Base-by-base conservation (phyloP, 1,140 invertebrate genomes). In the Theocolax elegans region DNA sequence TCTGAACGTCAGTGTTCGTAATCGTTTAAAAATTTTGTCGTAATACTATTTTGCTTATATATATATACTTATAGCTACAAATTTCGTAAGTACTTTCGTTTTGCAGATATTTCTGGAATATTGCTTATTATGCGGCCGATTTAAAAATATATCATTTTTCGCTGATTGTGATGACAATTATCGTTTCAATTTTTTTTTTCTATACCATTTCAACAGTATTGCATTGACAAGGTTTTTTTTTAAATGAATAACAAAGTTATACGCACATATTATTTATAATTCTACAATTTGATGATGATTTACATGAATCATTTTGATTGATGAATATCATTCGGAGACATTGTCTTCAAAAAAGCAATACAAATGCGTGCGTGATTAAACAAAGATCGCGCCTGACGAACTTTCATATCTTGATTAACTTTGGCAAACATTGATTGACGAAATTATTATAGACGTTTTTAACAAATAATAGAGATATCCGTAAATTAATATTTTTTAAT, bases 171-270 rank as follows among this genome's bases (percentile, higher is more conserved):
- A n/a, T 17, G 25, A 7, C 4, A 35, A 10, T 59, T 59, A 59
- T 59, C 56, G 25, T 25, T 59, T 59, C 6, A 38, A 35, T 38
- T 56, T 54, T 56, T 51, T 19, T 54, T 40, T 40, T 58, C 21
- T 44, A 1, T 8, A 9, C n/a, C n/a, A 9, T 15, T 44, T 59
- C 56, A 40, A 59, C 38, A 59, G 10, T 27, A 59, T 27, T 59
- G 23, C 13, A 15, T 44, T n/a, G 27, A 23, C 23, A 23, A 13
- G 27, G 23, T 44, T 59, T 59, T 44, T 48, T 17, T 48, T 19
- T 48, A 48, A n/a, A n/a, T n/a, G n/a, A n/a, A n/a, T n/a, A n/a
- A n/a, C n/a, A n/a, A n/a, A n/a, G n/a, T n/a, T n/a, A n/a, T n/a
- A n/a, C n/a, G n/a, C n/a, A n/a, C n/a, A n/a, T n/a, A n/a, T n/a